Evolutionary conservation across 1,140 invertebrate genomes (phyloP).

Genomic region (Periplaneta americana): DNA sequence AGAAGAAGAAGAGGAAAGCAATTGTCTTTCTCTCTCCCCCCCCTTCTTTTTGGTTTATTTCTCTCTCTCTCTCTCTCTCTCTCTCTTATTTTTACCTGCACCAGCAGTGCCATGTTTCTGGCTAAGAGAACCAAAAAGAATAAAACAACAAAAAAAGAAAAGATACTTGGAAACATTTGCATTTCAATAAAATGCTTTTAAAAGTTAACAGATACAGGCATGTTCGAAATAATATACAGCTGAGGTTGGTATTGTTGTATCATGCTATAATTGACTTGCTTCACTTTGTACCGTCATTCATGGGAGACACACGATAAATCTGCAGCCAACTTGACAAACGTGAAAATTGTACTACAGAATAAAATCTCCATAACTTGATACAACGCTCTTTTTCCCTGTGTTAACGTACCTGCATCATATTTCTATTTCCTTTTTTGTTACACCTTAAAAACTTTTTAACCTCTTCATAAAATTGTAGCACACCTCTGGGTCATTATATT

Average conservation of each 20-base stretch:
- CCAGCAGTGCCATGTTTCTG: not conserved
- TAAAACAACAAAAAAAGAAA: no score
- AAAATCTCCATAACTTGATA: not conserved
- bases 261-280: not conserved
- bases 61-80: not conserved
- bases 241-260: not conserved
- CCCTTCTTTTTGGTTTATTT: not conserved
- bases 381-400: not conserved
- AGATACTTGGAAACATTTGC: not conserved
- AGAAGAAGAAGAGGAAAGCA: not conserved
- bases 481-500: not conserved
- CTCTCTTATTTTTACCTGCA: not conserved
- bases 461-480: not conserved
- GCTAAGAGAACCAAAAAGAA: not conserved
- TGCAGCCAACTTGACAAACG: not conserved
- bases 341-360: not conserved
- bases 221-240: not conserved
- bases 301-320: not conserved
- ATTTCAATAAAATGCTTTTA: not conserved
- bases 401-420: not conserved
- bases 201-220: not conserved
- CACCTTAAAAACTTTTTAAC: no score
- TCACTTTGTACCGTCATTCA: not conserved
- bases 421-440: not conserved
- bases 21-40: not conserved